Evolutionary conservation across 1,140 invertebrate species (phyloP), one percentile per base, ranked within the genome.

Genomic region (Radopholus similis): DNA sequence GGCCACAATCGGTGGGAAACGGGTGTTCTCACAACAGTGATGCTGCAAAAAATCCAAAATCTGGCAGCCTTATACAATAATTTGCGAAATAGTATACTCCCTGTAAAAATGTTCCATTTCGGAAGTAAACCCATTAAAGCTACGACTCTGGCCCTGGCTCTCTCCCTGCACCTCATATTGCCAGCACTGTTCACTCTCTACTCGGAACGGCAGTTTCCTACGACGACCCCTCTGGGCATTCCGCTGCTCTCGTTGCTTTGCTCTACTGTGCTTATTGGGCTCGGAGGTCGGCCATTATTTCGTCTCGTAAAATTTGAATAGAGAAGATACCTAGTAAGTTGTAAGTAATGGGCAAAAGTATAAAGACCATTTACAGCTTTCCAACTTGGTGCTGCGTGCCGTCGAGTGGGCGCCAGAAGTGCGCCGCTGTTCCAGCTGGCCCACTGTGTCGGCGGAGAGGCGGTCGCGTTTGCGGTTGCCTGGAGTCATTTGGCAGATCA

Each of bases 381-480:
- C 32, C 70, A 72, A 37, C 42, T 73, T 32, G 28, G 49, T 32
- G 34, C 35, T 11, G 54, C 65, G 26, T 26, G 68, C 18, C 21
- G 60, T 35, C 56, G 35, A 40, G 26, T 74, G 13, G n/a, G n/a
- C n/a, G 68, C 71, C n/a, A 26, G 34, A n/a, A 72, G 63, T 35
- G 64, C 49, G n/a, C 28, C 65, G 15, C 65, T 72, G 23, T 72
- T 72, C 23, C 40, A 72, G n/a, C 21, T 73, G 18, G 62, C 70
- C 0, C 72, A 59, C 26, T 18, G 44, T 28, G 40, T 44, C 6
- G 40, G 58, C 44, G 47, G 53, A 21, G 67, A 72, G 65, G 34
- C 26, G 26, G 23, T 72, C 28, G 70, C 70, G 8, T 71, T 74
- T 23, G 44, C 53, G 2, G 35, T 72, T n/a, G 70, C 38, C 18